Conservation (phyloP, 2,797 vertebrate species). For the Masticophis lateralis region DNA sequence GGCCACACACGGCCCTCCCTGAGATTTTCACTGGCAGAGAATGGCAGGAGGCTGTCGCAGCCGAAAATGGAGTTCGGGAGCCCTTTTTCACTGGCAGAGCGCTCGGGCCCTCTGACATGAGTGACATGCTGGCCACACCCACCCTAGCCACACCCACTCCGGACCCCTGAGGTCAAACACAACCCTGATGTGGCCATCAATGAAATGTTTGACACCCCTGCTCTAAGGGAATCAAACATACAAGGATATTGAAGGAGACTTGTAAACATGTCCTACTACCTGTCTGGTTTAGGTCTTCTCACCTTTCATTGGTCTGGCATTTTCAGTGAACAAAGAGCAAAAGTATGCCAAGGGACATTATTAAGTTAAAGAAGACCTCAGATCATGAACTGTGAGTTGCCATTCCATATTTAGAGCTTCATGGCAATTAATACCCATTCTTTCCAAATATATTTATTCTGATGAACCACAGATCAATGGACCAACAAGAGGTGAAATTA, state of each 20-base stretch:
- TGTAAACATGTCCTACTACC: background rate
- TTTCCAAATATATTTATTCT: background rate
- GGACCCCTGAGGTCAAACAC: too few relatives aligned
- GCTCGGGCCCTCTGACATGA: too few relatives aligned
- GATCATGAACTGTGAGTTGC: background rate
- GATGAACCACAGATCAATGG: background rate
- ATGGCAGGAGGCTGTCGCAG: too few relatives aligned
- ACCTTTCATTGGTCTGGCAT: background rate
- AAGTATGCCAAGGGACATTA: background rate
- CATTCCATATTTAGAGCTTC: background rate
- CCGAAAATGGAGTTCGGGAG: too few relatives aligned
- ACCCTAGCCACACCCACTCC: too few relatives aligned
- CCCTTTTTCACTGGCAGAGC: too few relatives aligned
- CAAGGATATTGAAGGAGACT: background rate
- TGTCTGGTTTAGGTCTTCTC: background rate
- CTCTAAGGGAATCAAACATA: background rate
- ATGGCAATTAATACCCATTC: background rate
- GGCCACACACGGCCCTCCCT: too few relatives aligned
- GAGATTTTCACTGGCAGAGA: too few relatives aligned
- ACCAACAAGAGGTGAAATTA: background rate
- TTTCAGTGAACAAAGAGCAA: background rate
- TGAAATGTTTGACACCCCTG: too few relatives aligned
- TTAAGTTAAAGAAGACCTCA: background rate
- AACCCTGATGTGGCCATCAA: too few relatives aligned
- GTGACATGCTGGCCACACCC: too few relatives aligned